Percentiles rank a stretch among this genome's conserved stretches.
phyloP scores from a whole-genome alignment of 2,888 invertebrate species.

The Hedychridium roseum region DNA sequence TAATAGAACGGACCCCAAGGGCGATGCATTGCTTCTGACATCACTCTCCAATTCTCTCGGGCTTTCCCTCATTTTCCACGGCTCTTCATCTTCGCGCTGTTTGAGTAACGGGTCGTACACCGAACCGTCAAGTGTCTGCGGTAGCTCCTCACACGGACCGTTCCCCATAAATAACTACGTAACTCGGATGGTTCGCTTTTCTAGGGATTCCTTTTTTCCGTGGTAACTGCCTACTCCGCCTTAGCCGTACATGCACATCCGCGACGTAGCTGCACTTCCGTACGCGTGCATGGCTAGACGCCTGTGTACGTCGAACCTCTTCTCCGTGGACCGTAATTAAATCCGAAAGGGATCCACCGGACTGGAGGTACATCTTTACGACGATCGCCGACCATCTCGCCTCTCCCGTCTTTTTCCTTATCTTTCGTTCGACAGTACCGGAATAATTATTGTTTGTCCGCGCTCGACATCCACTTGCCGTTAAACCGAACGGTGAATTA shows the following conservation, averaged over 20 bases:
- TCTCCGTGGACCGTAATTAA: conserved; percentile 14
- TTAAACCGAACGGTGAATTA: conserved; percentile 20
- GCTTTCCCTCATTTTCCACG: neutral
- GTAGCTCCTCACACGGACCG: conserved; percentile 35
- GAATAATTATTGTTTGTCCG: conserved; percentile 16
- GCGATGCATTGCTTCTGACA: conserved; percentile 51
- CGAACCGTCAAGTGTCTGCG: conserved; percentile 38
- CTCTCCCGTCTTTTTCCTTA: too few relatives aligned
- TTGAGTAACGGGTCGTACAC: conserved; percentile 46
- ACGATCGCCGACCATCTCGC: too few relatives aligned
- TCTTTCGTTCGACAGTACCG: neutral
- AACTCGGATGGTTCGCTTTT: conserved; percentile 22
- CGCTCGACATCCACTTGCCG: conserved; percentile 2
- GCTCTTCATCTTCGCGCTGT: conserved; percentile 25
- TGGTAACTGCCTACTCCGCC: conserved; percentile 7
- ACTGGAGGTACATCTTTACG: conserved; percentile 13
- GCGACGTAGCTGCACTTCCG: conserved; percentile 6
- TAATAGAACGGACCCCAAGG: conserved; percentile 39
- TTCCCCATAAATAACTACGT: conserved; percentile 41
- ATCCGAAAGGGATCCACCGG: conserved; percentile 14
- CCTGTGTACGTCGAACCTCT: too few relatives aligned
- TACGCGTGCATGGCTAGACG: too few relatives aligned
- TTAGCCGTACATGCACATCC: neutral
- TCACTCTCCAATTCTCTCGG: conserved; percentile 28
- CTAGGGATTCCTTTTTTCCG: conserved; percentile 19